Percentiles rank a stretch among this genome's conserved stretches.
These are phyloP conservation scores for Trachelipus rathkii DNA, from an alignment of 1,140 invertebrate species.

Conservation along the genomic window DNA sequence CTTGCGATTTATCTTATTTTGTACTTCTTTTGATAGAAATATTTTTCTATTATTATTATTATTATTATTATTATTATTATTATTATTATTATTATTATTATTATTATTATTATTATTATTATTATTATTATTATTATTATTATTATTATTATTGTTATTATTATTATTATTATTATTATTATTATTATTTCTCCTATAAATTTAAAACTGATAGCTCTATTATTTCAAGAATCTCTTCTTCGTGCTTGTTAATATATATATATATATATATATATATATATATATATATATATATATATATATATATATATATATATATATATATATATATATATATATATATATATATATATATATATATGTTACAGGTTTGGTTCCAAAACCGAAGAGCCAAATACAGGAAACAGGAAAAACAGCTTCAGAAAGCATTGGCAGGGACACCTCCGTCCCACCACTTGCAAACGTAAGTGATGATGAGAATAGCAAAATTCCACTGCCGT, in stretches of 20 bases:
- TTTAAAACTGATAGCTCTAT: too few species aligned
- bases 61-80: not conserved
- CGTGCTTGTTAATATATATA: too few species aligned
- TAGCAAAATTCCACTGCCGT: slow-evolving; percentile 79
- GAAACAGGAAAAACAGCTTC: slow-evolving; percentile 96
- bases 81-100: slow-evolving; percentile 16
- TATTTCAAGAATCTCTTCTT: too few species aligned
- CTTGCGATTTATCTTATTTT: not conserved
- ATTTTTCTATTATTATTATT: not conserved
- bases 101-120: not conserved
- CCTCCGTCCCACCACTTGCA: slow-evolving; percentile 79
- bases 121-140: not conserved
- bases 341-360: slow-evolving; percentile 1
- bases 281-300: too few species aligned
- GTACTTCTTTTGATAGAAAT: not conserved
- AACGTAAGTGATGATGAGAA: slow-evolving; percentile 97
- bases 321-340: not conserved
- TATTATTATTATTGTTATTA: slow-evolving; percentile 9
- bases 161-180: slow-evolving; percentile 17
- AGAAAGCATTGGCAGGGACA: slow-evolving; percentile 70
- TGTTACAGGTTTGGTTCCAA: slow-evolving; percentile 90
- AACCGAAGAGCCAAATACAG: slow-evolving; percentile 95
- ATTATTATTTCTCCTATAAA: slow-evolving; percentile 11
- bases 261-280: not conserved
- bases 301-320: not conserved